phyloP scores from a whole-genome alignment of 1,140 invertebrate genomes.

The Anoplolepis gracilipes region DNA sequence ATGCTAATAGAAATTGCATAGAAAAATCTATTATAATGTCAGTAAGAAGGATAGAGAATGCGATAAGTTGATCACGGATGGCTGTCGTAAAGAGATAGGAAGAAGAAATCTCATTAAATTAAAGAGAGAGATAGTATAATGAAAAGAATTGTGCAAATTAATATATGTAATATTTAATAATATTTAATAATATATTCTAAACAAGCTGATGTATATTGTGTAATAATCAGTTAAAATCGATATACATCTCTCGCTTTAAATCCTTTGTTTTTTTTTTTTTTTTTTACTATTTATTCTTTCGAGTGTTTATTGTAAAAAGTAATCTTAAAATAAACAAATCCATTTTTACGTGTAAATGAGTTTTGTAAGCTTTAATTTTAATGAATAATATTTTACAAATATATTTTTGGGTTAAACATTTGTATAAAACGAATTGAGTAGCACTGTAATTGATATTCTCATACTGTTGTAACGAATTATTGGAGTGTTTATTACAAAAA shows the following conservation, averaged over 20 bases:
- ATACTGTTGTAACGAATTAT: no score
- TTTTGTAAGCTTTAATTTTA: background rate
- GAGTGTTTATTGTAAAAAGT: background rate
- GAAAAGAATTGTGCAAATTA: slow-evolving; percentile 81
- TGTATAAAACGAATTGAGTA: background rate
- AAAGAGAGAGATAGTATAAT: slow-evolving; percentile 72
- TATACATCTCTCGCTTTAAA: slow-evolving; percentile 43
- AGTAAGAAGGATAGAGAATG: background rate
- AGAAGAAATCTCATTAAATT: slow-evolving; percentile 49
- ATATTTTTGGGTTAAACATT: background rate
- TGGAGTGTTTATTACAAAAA: no score
- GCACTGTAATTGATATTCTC: no score
- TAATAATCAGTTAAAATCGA: slow-evolving; percentile 76
- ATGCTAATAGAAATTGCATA: slow-evolving; percentile 84
- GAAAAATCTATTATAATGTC: slow-evolving; percentile 80
- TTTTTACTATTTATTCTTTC: slow-evolving; percentile 18
- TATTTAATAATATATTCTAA: slow-evolving; percentile 79
- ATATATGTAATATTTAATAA: no score
- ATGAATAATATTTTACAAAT: background rate
- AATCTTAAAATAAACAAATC: background rate
- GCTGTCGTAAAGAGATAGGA: slow-evolving; percentile 40
- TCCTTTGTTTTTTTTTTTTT: slow-evolving; percentile 55
- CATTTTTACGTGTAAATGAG: background rate
- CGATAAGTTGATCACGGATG: background rate
- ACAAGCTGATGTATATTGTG: slow-evolving; percentile 61